A percentile compares a stretch with the other conserved stretches of the same genome.
These are phyloP conservation scores for Hydropotes inermis DNA, from an alignment of 2,113 vertebrate genomes.

Conservation along the genomic window DNA sequence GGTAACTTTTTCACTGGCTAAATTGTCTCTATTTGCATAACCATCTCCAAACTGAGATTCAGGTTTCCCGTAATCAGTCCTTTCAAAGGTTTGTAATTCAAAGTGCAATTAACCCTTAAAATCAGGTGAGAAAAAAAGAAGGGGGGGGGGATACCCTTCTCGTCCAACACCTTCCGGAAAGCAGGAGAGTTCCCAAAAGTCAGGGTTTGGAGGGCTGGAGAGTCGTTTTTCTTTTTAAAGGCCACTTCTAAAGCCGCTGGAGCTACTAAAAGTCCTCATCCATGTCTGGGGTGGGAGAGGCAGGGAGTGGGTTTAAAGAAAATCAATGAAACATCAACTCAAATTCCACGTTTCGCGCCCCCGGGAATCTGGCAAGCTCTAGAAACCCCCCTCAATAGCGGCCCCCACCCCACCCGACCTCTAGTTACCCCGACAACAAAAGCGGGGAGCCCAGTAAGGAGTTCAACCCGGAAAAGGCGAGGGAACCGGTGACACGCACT, in stretches of 20 bases:
- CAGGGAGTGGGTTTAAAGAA: constrained; percentile 10
- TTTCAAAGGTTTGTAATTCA: constrained; percentile 72
- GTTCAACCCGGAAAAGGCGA: constrained; percentile 65
- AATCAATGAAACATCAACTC: constrained; percentile 49
- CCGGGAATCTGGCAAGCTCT: constrained; percentile 8
- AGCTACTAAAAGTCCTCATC: constrained; percentile 42
- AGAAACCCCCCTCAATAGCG: neutral
- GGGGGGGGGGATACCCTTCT: neutral
- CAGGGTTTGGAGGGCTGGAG: neutral
- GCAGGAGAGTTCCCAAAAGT: constrained; percentile 51
- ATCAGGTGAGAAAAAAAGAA: constrained; percentile 42
- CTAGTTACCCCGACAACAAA: constrained; percentile 50
- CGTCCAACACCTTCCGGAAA: constrained; percentile 39
- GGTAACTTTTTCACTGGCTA: constrained; percentile 66
- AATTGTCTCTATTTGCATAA: constrained; percentile 75
- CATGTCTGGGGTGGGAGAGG: neutral
- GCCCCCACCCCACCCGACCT: neutral
- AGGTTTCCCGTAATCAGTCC: constrained; percentile 71
- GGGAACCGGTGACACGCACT: constrained; percentile 29
- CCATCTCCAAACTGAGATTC: constrained; percentile 73
- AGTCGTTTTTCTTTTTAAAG: constrained; percentile 41
- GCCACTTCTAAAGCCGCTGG: constrained; percentile 36
- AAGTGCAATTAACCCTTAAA: constrained; percentile 74
- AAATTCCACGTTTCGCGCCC: constrained; percentile 13
- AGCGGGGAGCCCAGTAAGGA: constrained; percentile 47